Conservation (phyloP, 2,797 vertebrate genomes). For the Scyliorhinus canicula region DNA sequence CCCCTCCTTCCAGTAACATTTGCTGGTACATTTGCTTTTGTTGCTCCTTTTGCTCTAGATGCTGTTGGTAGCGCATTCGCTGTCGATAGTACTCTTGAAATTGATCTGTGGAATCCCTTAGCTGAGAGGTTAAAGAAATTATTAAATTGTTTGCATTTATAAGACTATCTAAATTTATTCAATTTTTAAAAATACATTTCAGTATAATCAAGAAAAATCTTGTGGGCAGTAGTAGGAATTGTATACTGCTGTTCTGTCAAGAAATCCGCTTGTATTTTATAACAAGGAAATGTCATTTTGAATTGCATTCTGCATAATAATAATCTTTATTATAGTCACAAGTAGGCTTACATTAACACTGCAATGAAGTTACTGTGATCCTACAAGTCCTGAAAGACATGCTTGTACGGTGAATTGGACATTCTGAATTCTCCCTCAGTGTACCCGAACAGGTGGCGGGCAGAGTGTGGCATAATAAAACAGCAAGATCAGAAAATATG, state of each 20-base stretch:
- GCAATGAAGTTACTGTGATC: no score
- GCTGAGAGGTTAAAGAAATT: conserved; percentile 51
- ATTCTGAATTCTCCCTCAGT: no score
- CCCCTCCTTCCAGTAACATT: conserved; percentile 92
- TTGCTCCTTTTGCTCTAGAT: conserved; percentile 92
- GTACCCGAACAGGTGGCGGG: no score
- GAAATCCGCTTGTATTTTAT: neutral
- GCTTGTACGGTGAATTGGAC: no score
- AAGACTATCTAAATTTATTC: neutral
- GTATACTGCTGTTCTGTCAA: neutral
- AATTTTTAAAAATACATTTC: neutral
- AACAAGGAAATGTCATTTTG: neutral
- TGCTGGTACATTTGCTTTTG: conserved; percentile 91
- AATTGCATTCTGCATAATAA: no score
- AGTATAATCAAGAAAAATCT: neutral
- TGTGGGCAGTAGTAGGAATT: no score
- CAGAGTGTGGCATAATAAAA: no score
- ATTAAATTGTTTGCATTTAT: neutral
- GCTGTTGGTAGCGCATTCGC: conserved; percentile 87
- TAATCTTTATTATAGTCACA: no score
- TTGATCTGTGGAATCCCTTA: conserved; percentile 86
- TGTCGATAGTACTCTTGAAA: conserved; percentile 92
- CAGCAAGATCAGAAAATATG: neutral
- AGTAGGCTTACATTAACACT: no score
- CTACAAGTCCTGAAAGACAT: no score